These are phyloP conservation scores for Cyclina sinensis DNA, from an alignment of 1,140 invertebrate genomes.

Conservation along the genomic window DNA sequence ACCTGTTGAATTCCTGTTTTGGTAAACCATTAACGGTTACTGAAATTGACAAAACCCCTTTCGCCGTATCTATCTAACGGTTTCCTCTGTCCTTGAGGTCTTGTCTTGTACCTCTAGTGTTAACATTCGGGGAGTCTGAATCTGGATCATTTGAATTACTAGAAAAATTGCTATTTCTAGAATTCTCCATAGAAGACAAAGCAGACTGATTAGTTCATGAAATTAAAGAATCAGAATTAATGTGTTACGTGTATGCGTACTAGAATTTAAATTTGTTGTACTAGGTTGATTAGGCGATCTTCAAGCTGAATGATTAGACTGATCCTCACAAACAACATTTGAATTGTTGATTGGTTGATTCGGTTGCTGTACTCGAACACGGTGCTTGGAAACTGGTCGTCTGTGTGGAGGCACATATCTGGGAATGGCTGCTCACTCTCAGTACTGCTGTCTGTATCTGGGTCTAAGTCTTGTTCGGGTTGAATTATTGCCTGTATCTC, in stretches of 20 bases:
- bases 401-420: background rate
- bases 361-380: background rate
- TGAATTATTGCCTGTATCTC: too few relatives aligned
- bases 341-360: background rate
- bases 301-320: background rate
- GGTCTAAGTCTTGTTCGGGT: background rate
- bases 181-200: background rate
- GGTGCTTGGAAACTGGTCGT: background rate
- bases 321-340: slow-evolving; percentile 8
- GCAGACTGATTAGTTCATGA: too few relatives aligned
- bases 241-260: background rate
- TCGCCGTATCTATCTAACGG: background rate
- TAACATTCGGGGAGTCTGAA: background rate
- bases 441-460: background rate
- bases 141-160: background rate
- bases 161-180: background rate
- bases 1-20: background rate
- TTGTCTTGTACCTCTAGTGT: background rate
- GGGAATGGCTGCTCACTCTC: background rate
- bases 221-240: background rate
- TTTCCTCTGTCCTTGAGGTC: background rate
- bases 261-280: background rate
- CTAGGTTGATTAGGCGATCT: background rate
- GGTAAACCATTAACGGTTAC: background rate
- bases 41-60: background rate